These are phyloP conservation scores for Alloscopus bannaensis DNA, from an alignment of 2,888 invertebrate species.

Conservation along the genomic window DNA sequence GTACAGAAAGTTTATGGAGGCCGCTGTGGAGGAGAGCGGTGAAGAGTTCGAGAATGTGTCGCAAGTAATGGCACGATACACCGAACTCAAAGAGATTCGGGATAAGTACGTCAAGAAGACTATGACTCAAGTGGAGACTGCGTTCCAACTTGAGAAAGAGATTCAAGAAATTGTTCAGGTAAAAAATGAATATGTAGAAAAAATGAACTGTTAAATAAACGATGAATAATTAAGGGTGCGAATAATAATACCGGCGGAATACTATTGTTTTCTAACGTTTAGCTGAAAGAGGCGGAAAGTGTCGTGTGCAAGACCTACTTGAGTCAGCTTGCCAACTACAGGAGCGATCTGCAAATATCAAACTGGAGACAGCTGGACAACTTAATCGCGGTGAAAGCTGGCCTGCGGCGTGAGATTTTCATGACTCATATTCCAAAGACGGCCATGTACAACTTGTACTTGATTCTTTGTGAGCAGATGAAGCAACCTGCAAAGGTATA, in stretches of 20 bases:
- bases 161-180: conserved; percentile 34
- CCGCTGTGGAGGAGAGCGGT: conserved; percentile 31
- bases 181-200: too few species aligned
- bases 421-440: conserved; percentile 29
- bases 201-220: not conserved
- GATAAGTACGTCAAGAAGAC: conserved; percentile 40
- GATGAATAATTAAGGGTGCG: too few species aligned
- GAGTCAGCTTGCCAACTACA: conserved; percentile 19
- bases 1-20: conserved; percentile 40
- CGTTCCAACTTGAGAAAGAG: conserved; percentile 33
- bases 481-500: conserved; percentile 30
- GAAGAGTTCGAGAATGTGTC: conserved; percentile 35
- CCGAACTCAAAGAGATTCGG: conserved; percentile 38
- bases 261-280: not conserved
- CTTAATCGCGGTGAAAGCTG: conserved; percentile 23
- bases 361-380: conserved; percentile 42
- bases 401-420: conserved; percentile 16
- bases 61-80: conserved; percentile 41
- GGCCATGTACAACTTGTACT: conserved; percentile 33
- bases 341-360: conserved; percentile 30
- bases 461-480: conserved; percentile 37
- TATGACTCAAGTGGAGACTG: conserved; percentile 31
- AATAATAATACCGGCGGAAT: too few species aligned
- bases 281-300: conserved; percentile 29
- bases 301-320: conserved; percentile 18